Conservation (phyloP, 1,140 invertebrate genomes). For the Pygmarrhopalites habei region DNA sequence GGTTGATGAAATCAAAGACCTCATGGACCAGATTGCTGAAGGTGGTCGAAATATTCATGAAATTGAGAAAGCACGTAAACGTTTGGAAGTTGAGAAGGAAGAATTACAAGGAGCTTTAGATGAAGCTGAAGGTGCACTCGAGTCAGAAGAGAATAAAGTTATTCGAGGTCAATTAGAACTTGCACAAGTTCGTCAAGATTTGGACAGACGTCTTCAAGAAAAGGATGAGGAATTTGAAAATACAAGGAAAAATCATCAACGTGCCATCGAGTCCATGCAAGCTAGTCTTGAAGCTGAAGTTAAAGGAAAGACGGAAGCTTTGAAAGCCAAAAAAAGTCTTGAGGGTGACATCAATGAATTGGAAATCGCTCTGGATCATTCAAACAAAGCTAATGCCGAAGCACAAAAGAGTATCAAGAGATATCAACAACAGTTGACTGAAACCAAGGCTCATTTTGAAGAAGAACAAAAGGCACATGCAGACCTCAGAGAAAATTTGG, state of each 20-base stretch:
- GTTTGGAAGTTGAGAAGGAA: conserved; percentile 97
- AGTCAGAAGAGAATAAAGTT: conserved; percentile 98
- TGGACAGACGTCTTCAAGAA: conserved; percentile 96
- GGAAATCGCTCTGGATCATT: too few species aligned
- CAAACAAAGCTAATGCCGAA: too few species aligned
- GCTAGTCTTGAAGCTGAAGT: too few species aligned
- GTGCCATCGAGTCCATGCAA: conserved; percentile 97
- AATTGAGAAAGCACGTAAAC: conserved; percentile 95
- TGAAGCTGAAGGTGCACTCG: conserved; percentile 96
- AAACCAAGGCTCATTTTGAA: conserved; percentile 87
- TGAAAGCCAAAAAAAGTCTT: conserved; percentile 99
- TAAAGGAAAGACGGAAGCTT: conserved; percentile 97
- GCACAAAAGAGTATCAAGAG: too few species aligned
- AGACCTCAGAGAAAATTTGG: conserved; percentile 91
- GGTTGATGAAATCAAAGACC: conserved; percentile 96
- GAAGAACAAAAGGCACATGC: conserved; percentile 95
- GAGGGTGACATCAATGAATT: conserved; percentile 99
- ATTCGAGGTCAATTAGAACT: conserved; percentile 93
- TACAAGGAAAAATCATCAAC: conserved; percentile 98
- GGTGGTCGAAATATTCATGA: conserved; percentile 98
- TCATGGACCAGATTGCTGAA: conserved; percentile 97
- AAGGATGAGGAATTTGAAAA: too few species aligned
- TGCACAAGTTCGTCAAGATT: conserved; percentile 94
- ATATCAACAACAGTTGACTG: conserved; percentile 92
- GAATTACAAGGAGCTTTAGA: conserved; percentile 97